Conservation (phyloP, 1,140 invertebrate species). For the Cydia splendana region DNA sequence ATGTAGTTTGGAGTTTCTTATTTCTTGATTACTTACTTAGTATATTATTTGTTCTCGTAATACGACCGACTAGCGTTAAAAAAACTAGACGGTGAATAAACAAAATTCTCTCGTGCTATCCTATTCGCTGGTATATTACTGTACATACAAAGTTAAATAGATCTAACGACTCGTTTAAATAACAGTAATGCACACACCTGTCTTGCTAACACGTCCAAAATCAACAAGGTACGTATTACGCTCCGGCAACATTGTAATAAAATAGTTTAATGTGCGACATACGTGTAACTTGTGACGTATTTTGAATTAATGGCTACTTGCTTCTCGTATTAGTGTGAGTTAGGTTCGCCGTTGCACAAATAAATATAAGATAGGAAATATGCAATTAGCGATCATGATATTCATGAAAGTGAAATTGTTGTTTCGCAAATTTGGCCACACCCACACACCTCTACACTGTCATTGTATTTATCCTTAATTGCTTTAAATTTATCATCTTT, state of each 20-base stretch:
- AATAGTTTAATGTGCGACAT: conserved; percentile 33
- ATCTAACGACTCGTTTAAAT: conserved; percentile 38
- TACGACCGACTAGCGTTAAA: too few relatives aligned
- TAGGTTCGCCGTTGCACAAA: conserved; percentile 21
- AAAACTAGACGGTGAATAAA: background rate
- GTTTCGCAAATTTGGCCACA: too few relatives aligned
- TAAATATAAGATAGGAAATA: conserved; percentile 1
- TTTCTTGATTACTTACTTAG: too few relatives aligned
- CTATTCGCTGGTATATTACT: background rate
- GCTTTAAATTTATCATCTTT: too few relatives aligned
- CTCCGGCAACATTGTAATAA: conserved; percentile 39
- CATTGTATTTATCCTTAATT: too few relatives aligned
- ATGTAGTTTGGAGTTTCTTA: too few relatives aligned
- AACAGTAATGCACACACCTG: conserved; percentile 52
- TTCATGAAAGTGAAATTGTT: background rate
- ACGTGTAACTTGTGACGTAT: conserved; percentile 23
- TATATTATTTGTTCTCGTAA: too few relatives aligned
- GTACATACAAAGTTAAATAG: background rate
- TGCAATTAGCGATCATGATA: background rate
- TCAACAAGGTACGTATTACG: conserved; percentile 47
- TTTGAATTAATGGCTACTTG: conserved; percentile 26
- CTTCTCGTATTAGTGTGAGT: background rate
- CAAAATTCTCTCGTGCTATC: background rate
- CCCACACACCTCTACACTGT: too few relatives aligned
- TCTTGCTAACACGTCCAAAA: conserved; percentile 52